Evolutionary conservation across 2,113 vertebrate species (phyloP), one percentile per base, ranked within the genome.

Genomic region (Syrrhaptes paradoxus): DNA sequence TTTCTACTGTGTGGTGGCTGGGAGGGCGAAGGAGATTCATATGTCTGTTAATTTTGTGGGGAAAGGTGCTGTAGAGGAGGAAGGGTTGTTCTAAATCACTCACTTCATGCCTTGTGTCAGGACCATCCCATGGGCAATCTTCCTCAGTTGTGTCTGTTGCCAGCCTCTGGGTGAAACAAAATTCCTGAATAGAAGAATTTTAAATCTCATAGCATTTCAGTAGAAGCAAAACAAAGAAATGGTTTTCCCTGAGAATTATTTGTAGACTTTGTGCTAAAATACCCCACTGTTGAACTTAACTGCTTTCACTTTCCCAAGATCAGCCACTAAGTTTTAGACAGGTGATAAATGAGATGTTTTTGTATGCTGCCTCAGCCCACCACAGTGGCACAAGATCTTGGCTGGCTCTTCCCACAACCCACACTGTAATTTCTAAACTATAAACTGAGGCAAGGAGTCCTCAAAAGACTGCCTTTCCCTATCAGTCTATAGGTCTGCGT

Each of bases 361-460:
- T 3, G 0, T 73, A 58, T 0, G 0, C 54, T 87, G 58, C 58
- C n/a, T 58, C 81, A 85, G 36, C 67, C 66, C 74, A 71, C 16
- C 15, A 49, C 28, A 62, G 62, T 2, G 10, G 71, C 67, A 59
- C 0, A 0, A 82, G 66, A 24, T 43, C 36, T 72, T 2, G 2
- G 15, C 62, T 76, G 43, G 28, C 8, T 87, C 62, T 85, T 85
- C 48, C 49, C 51, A 59, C 51, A 87, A 38, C 20, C 15, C 67
- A 70, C 61, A 29, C 6, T 55, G 17, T 9, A 74, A 61, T 52
- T 83, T 91, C 51, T 63, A 62, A 77, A 51, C 22, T 66, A 9
- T 22, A 66, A 78, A 41, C n/a, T 58, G 16, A 73, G 32, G 29
- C 28, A 77, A 87, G 7, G 9, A 51, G 14, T 48, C 62, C 29